phyloP scores from a whole-genome alignment of 2,888 invertebrate species.

The Hydropsyche betteni region DNA sequence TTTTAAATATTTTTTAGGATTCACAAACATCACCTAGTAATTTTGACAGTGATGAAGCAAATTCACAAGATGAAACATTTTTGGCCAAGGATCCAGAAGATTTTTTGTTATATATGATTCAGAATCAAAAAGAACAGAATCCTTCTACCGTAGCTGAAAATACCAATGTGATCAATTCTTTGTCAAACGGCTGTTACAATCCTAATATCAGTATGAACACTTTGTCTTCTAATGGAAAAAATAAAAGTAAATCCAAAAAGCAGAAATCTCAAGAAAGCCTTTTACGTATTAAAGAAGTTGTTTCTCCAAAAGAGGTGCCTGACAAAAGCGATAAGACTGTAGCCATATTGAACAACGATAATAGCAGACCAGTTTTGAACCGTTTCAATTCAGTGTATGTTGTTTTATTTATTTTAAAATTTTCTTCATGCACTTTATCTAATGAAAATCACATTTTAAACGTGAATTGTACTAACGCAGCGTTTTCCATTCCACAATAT shows the following conservation, averaged over 20 bases:
- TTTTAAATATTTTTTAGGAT: conserved; percentile 33
- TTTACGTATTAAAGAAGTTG: conserved; percentile 61
- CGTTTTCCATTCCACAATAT: too few relatives aligned
- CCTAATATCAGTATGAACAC: conserved; percentile 60
- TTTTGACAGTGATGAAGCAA: conserved; percentile 63
- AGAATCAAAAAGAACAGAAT: conserved; percentile 16
- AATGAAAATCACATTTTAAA: too few relatives aligned
- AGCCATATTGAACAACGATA: conserved; percentile 58
- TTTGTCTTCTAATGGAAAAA: conserved; percentile 54
- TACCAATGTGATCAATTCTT: conserved; percentile 36
- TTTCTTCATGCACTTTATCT: conserved; percentile 12
- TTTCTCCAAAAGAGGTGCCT: conserved; percentile 56
- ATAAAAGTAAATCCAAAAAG: conserved; percentile 57
- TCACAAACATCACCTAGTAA: conserved; percentile 59
- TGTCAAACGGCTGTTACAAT: conserved; percentile 46
- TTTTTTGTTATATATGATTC: conserved; percentile 47
- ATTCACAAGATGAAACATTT: conserved; percentile 47
- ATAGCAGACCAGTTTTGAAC: conserved; percentile 60
- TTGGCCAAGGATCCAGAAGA: conserved; percentile 54
- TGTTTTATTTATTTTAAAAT: conserved; percentile 52
- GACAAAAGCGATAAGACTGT: conserved; percentile 63
- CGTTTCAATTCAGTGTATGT: conserved; percentile 63
- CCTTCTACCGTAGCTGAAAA: conserved; percentile 26
- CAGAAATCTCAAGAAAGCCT: conserved; percentile 53
- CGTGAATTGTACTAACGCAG: too few relatives aligned